Evolutionary conservation across 2,113 vertebrate species (phyloP).

Genomic region (Lampris incognitus): DNA sequence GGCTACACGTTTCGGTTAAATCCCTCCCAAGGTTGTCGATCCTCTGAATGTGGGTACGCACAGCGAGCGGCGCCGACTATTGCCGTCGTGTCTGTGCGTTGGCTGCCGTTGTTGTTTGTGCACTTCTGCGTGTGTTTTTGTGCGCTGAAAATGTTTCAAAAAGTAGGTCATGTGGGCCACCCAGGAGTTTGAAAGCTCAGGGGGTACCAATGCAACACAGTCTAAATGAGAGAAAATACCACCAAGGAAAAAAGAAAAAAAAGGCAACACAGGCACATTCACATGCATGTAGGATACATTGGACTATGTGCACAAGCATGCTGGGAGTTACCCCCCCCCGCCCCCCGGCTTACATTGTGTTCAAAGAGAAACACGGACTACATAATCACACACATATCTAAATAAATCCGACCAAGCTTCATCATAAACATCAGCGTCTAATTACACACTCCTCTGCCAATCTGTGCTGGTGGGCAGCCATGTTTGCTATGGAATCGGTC

Average conservation of each 20-base stretch:
- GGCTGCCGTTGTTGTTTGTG: slow-evolving; percentile 68
- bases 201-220: slow-evolving; percentile 76
- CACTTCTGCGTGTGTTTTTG: slow-evolving; percentile 49
- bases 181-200: slow-evolving; percentile 79
- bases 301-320: neutral
- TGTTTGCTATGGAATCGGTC: slow-evolving; percentile 63
- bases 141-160: slow-evolving; percentile 72
- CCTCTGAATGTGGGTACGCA: slow-evolving; percentile 10
- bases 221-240: slow-evolving; percentile 65
- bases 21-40: slow-evolving; percentile 43
- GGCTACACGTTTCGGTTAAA: slow-evolving; percentile 57
- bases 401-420: slow-evolving; percentile 57
- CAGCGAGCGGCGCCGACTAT: slow-evolving; percentile 56
- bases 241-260: slow-evolving; percentile 45
- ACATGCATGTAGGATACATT: neutral
- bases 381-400: slow-evolving; percentile 57
- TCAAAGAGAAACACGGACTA: slow-evolving; percentile 66
- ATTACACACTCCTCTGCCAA: slow-evolving; percentile 39
- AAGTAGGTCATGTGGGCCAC: slow-evolving; percentile 82
- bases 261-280: slow-evolving; percentile 40
- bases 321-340: slow-evolving; percentile 16
- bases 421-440: slow-evolving; percentile 67
- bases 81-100: slow-evolving; percentile 59
- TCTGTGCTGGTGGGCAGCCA: slow-evolving; percentile 37
- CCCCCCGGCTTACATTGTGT: slow-evolving; percentile 45